Conservation (phyloP, 53 echinoderm and acorn worm genomes). For the Patiria pectinifera region DNA sequence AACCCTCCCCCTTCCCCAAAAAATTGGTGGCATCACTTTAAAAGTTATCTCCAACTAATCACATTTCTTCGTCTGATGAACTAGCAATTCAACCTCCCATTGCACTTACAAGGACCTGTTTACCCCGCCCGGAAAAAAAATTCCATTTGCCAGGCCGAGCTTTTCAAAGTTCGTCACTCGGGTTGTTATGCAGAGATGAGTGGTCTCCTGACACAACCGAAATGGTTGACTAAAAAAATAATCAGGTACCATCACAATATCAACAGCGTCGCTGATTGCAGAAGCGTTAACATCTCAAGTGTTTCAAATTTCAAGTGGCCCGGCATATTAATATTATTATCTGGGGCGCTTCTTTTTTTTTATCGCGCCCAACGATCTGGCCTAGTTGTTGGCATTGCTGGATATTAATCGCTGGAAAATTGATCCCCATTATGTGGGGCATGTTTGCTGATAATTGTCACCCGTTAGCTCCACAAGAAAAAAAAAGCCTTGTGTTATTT, state of each 20-base stretch:
- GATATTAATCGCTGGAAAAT: constrained; percentile 26
- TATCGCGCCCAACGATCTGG: constrained; percentile 18
- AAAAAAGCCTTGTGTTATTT: background rate
- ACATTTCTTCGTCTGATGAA: background rate
- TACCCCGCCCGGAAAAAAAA: background rate
- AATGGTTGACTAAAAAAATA: constrained; percentile 15
- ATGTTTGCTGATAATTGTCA: constrained; percentile 35
- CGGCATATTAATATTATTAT: constrained; percentile 16
- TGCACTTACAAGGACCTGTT: constrained; percentile 47
- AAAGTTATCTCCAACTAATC: background rate
- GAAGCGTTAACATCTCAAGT: constrained; percentile 44
- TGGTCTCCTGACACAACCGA: constrained; percentile 1
- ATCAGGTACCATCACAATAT: constrained; percentile 9
- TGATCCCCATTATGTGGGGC: constrained; percentile 48
- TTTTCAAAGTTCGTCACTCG: constrained; percentile 42
- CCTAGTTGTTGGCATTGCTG: constrained; percentile 44
- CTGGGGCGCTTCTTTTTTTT: background rate
- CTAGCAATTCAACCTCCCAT: constrained; percentile 2
- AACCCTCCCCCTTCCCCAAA: too few species aligned
- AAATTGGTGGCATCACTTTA: background rate
- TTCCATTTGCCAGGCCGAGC: constrained; percentile 18
- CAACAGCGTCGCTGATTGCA: constrained; percentile 10
- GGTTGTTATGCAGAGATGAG: constrained; percentile 21
- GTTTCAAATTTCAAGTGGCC: constrained; percentile 66
- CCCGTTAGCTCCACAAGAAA: background rate